Evolutionary conservation across 2,113 vertebrate genomes (phyloP).

Genomic region (Anhinga rufa): DNA sequence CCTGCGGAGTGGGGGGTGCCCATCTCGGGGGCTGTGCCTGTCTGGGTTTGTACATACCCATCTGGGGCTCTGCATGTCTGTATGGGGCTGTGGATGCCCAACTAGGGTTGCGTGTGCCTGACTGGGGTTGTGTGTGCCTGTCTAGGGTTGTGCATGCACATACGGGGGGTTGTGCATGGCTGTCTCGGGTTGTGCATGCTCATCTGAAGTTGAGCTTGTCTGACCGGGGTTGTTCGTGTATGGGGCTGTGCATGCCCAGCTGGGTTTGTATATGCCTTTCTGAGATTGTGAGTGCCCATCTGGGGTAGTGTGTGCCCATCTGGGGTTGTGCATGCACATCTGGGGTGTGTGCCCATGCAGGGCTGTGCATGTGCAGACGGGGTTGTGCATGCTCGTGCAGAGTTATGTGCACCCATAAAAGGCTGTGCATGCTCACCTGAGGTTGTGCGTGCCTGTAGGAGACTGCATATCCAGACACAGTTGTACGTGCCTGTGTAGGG

Average conservation of each 20-base stretch:
- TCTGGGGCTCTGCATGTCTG: neutral
- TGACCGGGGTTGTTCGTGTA: too few relatives aligned
- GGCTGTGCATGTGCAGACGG: neutral
- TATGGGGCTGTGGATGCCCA: neutral
- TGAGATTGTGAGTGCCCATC: neutral
- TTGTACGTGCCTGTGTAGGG: neutral
- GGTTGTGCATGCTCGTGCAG: neutral
- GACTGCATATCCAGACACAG: fast-evolving
- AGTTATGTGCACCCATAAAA: neutral
- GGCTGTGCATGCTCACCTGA: neutral
- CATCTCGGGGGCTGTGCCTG: fast-evolving
- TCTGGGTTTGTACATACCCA: neutral
- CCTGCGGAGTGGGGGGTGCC: fast-evolving
- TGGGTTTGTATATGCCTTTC: neutral
- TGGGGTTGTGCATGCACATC: neutral
- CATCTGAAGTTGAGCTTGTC: too few relatives aligned
- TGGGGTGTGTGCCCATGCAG: too few relatives aligned
- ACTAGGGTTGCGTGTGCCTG: fast-evolving
- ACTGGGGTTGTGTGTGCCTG: fast-evolving
- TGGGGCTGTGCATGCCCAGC: fast-evolving
- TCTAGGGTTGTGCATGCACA: fast-evolving
- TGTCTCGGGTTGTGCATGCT: too few relatives aligned
- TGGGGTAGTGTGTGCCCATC: too few relatives aligned
- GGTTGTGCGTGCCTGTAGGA: fast-evolving
- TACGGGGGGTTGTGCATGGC: too few relatives aligned